A percentile compares a stretch with the other conserved stretches of the same genome.
These are phyloP conservation scores for Haliclystus octoradiatus DNA, from an alignment of 30 jellyfish, hydroid and myxozoan species.

Conservation along the genomic window DNA sequence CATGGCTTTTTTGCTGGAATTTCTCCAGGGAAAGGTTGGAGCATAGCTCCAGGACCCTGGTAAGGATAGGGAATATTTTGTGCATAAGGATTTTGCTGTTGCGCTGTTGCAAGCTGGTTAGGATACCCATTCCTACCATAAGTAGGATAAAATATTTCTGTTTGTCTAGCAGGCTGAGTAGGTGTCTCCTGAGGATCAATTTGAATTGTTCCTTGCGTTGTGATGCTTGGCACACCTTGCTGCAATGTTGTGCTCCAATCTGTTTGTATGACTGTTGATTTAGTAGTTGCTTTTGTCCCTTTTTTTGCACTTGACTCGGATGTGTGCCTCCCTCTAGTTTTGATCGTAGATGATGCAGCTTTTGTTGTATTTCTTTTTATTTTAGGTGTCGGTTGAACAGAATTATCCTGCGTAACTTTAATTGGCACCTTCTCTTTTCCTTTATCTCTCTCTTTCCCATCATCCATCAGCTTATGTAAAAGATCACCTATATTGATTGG, in stretches of 20 bases:
- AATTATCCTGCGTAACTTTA: neutral
- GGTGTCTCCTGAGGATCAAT: neutral
- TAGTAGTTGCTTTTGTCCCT: neutral
- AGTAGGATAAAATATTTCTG: no score
- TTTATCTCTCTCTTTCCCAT: neutral
- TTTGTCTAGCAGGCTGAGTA: neutral
- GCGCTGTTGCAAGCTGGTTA: no score
- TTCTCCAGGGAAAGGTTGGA: neutral
- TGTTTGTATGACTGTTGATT: neutral
- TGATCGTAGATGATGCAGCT: neutral
- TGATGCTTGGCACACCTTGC: neutral
- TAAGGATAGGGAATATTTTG: no score
- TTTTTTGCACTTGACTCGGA: neutral
- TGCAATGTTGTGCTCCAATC: neutral
- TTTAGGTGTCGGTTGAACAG: no score
- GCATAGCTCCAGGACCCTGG: no score
- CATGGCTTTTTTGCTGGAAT: neutral
- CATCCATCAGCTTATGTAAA: neutral
- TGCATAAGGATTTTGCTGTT: no score
- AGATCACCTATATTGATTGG: neutral
- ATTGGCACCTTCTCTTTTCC: neutral
- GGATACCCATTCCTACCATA: no score
- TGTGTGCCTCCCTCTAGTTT: neutral
- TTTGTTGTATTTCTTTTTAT: no score
- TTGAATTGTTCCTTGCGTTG: neutral